Evolutionary conservation across 2,797 vertebrate genomes (phyloP), one percentile per base, ranked within the genome.

Genomic region (Gephyroberyx darwinii): DNA sequence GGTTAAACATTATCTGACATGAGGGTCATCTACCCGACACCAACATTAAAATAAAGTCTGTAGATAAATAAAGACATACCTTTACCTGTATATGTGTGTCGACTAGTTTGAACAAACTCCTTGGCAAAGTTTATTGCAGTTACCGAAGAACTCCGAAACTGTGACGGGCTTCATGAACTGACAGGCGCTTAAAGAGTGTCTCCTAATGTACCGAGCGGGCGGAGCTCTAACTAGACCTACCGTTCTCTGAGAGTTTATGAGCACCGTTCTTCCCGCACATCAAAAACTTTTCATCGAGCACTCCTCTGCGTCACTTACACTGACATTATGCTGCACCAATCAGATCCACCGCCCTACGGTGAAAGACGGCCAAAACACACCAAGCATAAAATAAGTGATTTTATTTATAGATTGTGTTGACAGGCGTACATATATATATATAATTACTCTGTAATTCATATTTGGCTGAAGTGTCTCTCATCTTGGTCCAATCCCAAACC

Each of bases 351-450:
- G 22, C 6, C 4, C 20, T 14, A 9, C 50, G 5, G 4, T 6
- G 16, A 9, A 8, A 26, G 37, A 17, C 6, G 37, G 8, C 86
- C 84, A 87, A 86, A 8, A 64, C 33, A 14, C 35, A 8, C 20
- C 50, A 22, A 2, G 37, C 19, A 19, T 58, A 64, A 58, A 74
- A 71, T 65, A 75, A 45, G 48, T 19, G 30, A 1, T 4, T 70
- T 59, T 93, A 93, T 91, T 90, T 86, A 83, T 87, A 90, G 85
- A 77, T 54, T 16, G 51, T 26, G 68, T 22, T 58, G 35, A 60
- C 54, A 47, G 47, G 6, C 37, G n/a, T 26, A 39, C 39, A 26
- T 43, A 7, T 22, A 26, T 43, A 7, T 22, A 47, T 65, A 78
- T 58, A 59, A 58, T 65, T 8, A 54, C 33, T 52, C 22, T 68